Conservation (phyloP, 2,888 invertebrate genomes). For the Aspidiotus rigidus region DNA sequence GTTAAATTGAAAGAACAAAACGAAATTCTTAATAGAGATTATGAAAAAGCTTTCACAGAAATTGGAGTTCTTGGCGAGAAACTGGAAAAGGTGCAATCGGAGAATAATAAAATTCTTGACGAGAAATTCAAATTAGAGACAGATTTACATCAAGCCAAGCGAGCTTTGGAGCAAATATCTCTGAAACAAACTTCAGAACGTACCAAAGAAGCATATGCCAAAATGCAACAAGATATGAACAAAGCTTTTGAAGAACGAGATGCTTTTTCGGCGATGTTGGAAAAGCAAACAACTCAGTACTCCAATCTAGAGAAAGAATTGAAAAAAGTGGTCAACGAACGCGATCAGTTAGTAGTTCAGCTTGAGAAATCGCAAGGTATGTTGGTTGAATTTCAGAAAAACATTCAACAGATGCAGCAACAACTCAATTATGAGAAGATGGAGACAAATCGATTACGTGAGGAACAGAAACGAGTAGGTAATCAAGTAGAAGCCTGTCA, state of each 20-base stretch:
- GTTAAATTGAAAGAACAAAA: conserved; percentile 74
- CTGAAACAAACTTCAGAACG: conserved; percentile 57
- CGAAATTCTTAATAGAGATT: conserved; percentile 72
- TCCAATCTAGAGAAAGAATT: conserved; percentile 75
- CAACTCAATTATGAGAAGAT: conserved; percentile 71
- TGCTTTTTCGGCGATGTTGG: conserved; percentile 59
- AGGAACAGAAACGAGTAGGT: conserved; percentile 41
- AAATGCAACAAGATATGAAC: conserved; percentile 63
- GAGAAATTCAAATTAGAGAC: conserved; percentile 62
- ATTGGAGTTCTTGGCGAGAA: conserved; percentile 71
- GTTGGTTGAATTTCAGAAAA: conserved; percentile 86
- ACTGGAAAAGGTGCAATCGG: conserved; percentile 55
- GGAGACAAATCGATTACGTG: conserved; percentile 62
- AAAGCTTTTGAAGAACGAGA: conserved; percentile 63
- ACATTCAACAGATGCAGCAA: conserved; percentile 70
- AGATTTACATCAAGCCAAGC: conserved; percentile 58
- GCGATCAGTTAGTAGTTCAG: conserved; percentile 79
- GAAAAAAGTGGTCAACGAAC: conserved; percentile 72
- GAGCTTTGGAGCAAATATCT: conserved; percentile 51
- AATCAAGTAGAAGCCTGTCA: conserved; percentile 35
- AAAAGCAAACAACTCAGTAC: conserved; percentile 41
- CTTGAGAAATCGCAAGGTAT: conserved; percentile 87
- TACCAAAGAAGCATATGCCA: conserved; percentile 54
- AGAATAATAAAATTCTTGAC: conserved; percentile 46
- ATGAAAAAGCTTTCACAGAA: conserved; percentile 74